A percentile compares a stretch with the other conserved stretches of the same genome.
phyloP scores from a whole-genome alignment of 2,888 invertebrate species.

The Nycteola revayana region DNA sequence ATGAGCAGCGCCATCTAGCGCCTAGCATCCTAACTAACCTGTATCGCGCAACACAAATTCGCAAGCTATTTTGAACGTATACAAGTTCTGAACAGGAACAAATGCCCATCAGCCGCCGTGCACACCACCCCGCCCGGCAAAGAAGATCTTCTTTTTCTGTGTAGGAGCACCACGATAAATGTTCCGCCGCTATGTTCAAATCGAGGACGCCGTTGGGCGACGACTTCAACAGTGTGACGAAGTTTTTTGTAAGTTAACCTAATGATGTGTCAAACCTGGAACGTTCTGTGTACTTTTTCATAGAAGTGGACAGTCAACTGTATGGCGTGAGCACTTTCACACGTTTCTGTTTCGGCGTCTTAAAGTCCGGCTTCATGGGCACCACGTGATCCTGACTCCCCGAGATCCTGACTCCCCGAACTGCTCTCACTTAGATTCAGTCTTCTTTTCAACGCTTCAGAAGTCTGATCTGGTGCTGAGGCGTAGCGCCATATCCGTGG shows the following conservation, averaged over 20 bases:
- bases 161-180: too few relatives aligned
- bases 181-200: constrained; percentile 93
- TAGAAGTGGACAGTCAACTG: constrained; percentile 79
- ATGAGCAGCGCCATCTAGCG: too few relatives aligned
- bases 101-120: too few relatives aligned
- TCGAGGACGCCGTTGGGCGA: constrained; percentile 95
- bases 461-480: constrained; percentile 84
- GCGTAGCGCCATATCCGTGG: constrained; percentile 93
- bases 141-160: too few relatives aligned
- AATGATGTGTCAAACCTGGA: constrained; percentile 95
- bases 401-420: constrained; percentile 82
- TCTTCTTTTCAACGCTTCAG: constrained; percentile 90
- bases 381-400: constrained; percentile 81
- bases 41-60: too few relatives aligned
- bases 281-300: constrained; percentile 80
- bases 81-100: too few relatives aligned
- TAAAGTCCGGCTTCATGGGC: constrained; percentile 85
- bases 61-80: too few relatives aligned
- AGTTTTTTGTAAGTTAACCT: constrained; percentile 97
- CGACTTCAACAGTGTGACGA: constrained; percentile 93
- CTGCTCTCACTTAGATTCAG: constrained; percentile 86
- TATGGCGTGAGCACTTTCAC: constrained; percentile 74
- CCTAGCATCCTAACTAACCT: too few relatives aligned
- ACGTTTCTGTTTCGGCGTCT: constrained; percentile 84
- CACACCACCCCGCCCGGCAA: too few relatives aligned